Conservation (phyloP, 2,113 vertebrate genomes). For the Seriola dumerili region DNA sequence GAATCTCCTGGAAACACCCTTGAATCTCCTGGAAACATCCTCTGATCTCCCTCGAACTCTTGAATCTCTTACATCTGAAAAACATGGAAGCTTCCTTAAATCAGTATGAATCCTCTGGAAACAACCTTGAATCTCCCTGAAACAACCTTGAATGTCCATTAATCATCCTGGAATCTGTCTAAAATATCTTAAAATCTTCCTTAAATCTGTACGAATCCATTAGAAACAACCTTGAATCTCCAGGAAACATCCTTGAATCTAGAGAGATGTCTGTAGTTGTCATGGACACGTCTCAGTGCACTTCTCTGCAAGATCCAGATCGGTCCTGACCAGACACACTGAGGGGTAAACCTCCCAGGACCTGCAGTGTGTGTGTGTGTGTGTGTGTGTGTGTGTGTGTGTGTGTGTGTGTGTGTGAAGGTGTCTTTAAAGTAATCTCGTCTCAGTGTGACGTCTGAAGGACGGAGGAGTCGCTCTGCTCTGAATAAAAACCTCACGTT, state of each 20-base stretch:
- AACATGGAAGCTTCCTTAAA: not conserved
- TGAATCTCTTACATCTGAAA: not conserved
- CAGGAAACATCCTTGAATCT: not conserved
- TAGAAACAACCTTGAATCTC: no score
- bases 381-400: constrained; percentile 14
- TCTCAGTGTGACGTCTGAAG: constrained; percentile 13
- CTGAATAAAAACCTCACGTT: not conserved
- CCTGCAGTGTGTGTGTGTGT: constrained; percentile 8
- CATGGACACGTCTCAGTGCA: not conserved
- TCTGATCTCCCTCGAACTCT: not conserved
- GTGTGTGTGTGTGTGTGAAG: constrained; percentile 22
- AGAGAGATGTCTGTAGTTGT: not conserved
- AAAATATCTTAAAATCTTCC: no score
- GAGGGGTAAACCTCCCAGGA: constrained; percentile 14
- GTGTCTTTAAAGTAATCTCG: constrained; percentile 30
- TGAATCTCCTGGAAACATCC: not conserved
- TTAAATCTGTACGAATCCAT: no score
- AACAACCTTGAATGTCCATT: no score
- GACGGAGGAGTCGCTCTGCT: not conserved
- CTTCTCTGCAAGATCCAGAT: constrained; percentile 15
- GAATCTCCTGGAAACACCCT: not conserved
- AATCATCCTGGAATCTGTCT: not conserved
- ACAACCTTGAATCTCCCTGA: no score
- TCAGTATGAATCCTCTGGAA: not conserved
- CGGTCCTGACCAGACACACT: not conserved